Conservation (phyloP, 2,113 vertebrate species). For the Catharus minimus region DNA sequence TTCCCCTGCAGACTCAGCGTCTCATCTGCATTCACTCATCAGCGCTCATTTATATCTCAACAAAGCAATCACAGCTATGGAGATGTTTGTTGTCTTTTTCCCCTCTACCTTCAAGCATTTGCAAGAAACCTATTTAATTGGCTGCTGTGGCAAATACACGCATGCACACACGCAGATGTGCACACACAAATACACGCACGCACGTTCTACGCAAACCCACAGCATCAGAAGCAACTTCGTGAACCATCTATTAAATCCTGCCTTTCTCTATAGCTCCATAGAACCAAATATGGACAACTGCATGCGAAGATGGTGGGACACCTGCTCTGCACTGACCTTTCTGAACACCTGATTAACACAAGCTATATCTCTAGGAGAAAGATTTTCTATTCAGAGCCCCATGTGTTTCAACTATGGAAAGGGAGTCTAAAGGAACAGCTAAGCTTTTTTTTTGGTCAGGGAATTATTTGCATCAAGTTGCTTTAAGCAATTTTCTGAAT, state of each 20-base stretch:
- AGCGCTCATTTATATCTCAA: slow-evolving; percentile 34
- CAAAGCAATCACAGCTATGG: slow-evolving; percentile 21
- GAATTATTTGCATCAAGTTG: slow-evolving; percentile 36
- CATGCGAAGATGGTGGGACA: background rate
- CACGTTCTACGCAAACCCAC: background rate
- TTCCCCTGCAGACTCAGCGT: background rate
- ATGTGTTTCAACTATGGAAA: background rate
- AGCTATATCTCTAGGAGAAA: background rate
- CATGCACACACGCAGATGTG: background rate
- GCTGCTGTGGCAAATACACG: background rate
- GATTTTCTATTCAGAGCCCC: background rate
- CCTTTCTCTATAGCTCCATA: background rate
- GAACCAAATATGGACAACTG: background rate
- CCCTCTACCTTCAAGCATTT: background rate
- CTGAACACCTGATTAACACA: background rate
- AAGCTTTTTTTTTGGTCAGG: background rate
- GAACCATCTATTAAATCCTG: background rate
- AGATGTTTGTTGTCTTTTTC: background rate
- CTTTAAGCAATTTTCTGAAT: slow-evolving; percentile 38
- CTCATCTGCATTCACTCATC: slow-evolving; percentile 18
- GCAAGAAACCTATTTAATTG: background rate
- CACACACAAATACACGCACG: background rate
- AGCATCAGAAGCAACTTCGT: background rate
- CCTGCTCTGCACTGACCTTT: background rate
- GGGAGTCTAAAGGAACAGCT: background rate